Evolutionary conservation across 2,113 vertebrate species (phyloP).

Genomic region (Misgurnus mizolepis): DNA sequence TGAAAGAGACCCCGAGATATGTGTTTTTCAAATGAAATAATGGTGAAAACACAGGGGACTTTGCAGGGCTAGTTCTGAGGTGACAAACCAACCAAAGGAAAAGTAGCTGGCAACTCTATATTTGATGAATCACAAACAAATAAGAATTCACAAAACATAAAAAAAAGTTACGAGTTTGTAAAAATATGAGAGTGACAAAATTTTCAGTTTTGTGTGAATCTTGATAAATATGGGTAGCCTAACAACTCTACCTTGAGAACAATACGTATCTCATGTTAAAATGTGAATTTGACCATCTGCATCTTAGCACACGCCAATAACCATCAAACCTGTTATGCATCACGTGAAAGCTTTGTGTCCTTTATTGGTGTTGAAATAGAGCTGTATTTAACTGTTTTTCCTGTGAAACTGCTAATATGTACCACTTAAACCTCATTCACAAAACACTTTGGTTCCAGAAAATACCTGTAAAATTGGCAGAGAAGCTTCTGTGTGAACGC

Average conservation of each 20-base stretch:
- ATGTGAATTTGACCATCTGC: constrained; percentile 20
- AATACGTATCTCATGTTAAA: constrained; percentile 11
- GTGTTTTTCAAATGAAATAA: constrained; percentile 17
- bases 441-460: no score
- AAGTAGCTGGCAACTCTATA: constrained; percentile 44
- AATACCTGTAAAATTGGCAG: no score
- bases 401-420: neutral
- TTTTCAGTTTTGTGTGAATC: neutral
- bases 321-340: constrained; percentile 37
- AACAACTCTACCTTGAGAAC: neutral
- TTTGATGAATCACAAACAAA: constrained; percentile 18
- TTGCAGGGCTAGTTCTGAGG: constrained; percentile 44
- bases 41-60: constrained; percentile 34
- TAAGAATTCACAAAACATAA: no score
- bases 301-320: constrained; percentile 3
- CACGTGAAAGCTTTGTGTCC: constrained; percentile 3
- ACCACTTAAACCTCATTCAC: no score
- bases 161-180: no score
- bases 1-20: constrained; percentile 18
- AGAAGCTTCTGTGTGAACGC: no score
- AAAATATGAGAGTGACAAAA: no score
- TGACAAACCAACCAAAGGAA: constrained; percentile 54
- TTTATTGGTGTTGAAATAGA: neutral
- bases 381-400: neutral
- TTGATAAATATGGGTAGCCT: neutral